Evolutionary conservation across 2,888 invertebrate genomes (phyloP), one percentile per base, ranked within the genome.

Genomic region (Perizoma affinitatum): DNA sequence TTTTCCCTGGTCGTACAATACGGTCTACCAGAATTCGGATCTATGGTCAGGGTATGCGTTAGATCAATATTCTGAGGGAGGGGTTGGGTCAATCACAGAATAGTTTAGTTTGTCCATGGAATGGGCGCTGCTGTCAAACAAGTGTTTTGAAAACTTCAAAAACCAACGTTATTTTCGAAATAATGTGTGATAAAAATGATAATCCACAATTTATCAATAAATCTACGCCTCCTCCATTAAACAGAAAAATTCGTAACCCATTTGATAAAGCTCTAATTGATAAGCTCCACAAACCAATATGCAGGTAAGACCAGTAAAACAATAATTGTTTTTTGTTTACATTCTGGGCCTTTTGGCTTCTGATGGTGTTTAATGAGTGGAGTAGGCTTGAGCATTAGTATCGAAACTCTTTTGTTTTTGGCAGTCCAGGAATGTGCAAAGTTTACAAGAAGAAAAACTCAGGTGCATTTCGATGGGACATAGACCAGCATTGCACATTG

Each of bases 401-500:
- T 33, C 53, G 4, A 34, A 45, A 34, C 35, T 6, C 10, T 52
- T 46, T 47, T 65, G 6, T 59, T 50, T n/a, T 61, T 4, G 54
- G 45, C 71, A 93, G 93, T 72, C 93, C 93, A 55, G 88, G 92
- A 50, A 93, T 93, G 89, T 92, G 91, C 77, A 92, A 91, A 75
- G 89, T 90, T 56, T 92, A 91, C 71, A 92, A 91, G 72, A 88
- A 87, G 66, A 83, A 86, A 67, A 78, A 69, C 48, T 83, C 68
- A 65, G 85, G 87, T 8, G 73, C 82, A 0, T 92, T 92, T 66
- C 80, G 82, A 41, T 96, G 96, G 96, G 95, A 94, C 50, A 95
- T 96, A 63, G 95, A 96, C 63, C 95, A 96, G 75, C 89, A 95
- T 7, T 95, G 95, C 56, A 88, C 86, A n/a, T 84, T 96, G 59